Evolutionary conservation across 2,113 vertebrate genomes (phyloP).

Genomic region (Megaceryle maxima): DNA sequence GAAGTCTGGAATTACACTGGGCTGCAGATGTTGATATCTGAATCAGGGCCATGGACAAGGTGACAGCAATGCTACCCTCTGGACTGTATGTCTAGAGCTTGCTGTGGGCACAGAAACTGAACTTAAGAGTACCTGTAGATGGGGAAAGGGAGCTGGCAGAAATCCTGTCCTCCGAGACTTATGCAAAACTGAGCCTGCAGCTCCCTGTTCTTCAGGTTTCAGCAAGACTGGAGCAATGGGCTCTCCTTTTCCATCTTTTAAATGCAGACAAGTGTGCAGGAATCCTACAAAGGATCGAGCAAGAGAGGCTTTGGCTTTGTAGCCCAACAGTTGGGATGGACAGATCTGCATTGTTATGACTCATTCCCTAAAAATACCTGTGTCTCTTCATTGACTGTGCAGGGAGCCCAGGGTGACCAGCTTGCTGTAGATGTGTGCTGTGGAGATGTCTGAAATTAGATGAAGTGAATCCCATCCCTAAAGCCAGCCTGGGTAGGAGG

Average conservation of each 20-base stretch:
- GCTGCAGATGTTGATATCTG: background rate
- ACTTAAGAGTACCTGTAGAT: background rate
- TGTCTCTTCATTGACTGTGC: constrained; percentile 9
- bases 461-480: constrained; percentile 38
- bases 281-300: background rate
- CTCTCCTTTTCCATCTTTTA: background rate
- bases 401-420: constrained; percentile 55
- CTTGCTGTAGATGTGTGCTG: constrained; percentile 17
- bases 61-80: background rate
- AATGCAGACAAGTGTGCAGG: accelerated
- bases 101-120: background rate
- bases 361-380: constrained; percentile 50
- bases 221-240: background rate
- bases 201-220: background rate
- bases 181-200: background rate
- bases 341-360: background rate
- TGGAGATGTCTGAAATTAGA: constrained; percentile 59
- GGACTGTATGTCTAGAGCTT: background rate
- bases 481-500: constrained; percentile 62
- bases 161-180: background rate
- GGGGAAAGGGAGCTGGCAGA: background rate
- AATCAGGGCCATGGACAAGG: background rate
- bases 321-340: background rate
- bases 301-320: background rate
- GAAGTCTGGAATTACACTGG: background rate